Percentiles rank a stretch among this genome's conserved stretches.
phyloP scores from a whole-genome alignment of 2,113 vertebrate species.

The Acanthochromis polyacanthus region DNA sequence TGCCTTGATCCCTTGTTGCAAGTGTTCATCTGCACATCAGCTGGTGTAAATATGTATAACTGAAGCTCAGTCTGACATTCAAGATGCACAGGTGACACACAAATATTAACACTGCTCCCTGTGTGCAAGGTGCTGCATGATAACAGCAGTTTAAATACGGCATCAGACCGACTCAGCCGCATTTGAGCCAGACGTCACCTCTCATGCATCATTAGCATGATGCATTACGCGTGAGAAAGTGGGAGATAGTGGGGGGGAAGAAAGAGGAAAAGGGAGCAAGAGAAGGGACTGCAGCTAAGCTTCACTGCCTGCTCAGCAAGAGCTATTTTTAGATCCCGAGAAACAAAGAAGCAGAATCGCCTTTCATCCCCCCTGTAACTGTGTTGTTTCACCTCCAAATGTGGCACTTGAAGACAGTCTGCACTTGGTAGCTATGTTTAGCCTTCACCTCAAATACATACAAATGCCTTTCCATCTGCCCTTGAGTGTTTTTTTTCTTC shows the following conservation, averaged over 20 bases:
- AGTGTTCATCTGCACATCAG: neutral
- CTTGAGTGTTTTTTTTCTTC: conserved; percentile 20
- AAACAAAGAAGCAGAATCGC: conserved; percentile 73
- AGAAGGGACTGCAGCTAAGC: conserved; percentile 52
- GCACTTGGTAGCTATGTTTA: conserved; percentile 60
- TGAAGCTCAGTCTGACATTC: neutral
- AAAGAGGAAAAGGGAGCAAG: conserved; percentile 30
- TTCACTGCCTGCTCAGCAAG: conserved; percentile 73
- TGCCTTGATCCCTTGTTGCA: neutral
- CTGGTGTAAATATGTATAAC: neutral
- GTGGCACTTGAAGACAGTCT: conserved; percentile 48
- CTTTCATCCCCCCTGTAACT: conserved; percentile 60
- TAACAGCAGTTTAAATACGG: neutral
- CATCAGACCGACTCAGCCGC: neutral
- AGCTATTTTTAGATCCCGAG: conserved; percentile 73
- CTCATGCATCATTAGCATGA: conserved; percentile 3
- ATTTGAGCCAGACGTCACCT: neutral
- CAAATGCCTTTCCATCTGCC: conserved; percentile 21
- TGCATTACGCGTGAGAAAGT: conserved; percentile 10
- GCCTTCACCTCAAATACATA: conserved; percentile 50
- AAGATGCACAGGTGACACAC: conserved; percentile 1
- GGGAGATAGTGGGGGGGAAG: conserved; percentile 8
- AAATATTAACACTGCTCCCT: neutral
- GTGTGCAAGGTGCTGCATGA: neutral
- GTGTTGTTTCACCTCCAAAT: conserved; percentile 62